Evolutionary conservation across 2,888 invertebrate genomes (phyloP).

Genomic region (Mycalesis mineus): DNA sequence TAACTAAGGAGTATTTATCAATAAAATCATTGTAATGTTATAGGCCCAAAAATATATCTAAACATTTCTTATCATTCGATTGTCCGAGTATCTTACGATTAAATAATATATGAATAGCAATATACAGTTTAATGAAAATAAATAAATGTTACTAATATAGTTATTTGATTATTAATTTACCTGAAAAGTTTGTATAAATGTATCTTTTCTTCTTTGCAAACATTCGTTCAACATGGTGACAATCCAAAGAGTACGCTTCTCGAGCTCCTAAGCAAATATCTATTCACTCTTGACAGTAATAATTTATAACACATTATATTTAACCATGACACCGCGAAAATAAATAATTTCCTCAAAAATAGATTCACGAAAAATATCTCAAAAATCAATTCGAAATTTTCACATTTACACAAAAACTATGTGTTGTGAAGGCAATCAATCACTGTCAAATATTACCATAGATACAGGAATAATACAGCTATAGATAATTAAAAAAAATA

Average conservation of each 20-base stretch:
- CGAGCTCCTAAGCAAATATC: slow-evolving; percentile 53
- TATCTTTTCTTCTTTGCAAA: slow-evolving; percentile 61
- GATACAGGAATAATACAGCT: neutral
- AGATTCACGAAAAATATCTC: slow-evolving; percentile 71
- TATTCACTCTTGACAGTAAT: slow-evolving; percentile 43
- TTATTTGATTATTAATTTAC: slow-evolving; percentile 36
- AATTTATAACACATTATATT: slow-evolving; percentile 73
- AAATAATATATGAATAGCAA: too few relatives aligned
- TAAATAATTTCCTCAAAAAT: slow-evolving; percentile 76
- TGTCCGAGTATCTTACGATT: too few relatives aligned
- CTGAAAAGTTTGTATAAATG: slow-evolving; percentile 59
- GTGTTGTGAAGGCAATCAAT: slow-evolving; percentile 53
- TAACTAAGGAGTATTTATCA: too few relatives aligned
- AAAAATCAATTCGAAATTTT: slow-evolving; percentile 70
- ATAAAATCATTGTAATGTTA: too few relatives aligned
- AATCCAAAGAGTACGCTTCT: slow-evolving; percentile 46
- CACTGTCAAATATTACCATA: slow-evolving; percentile 32
- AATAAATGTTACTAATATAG: too few relatives aligned
- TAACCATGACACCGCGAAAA: slow-evolving; percentile 64
- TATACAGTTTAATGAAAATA: too few relatives aligned
- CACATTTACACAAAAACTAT: slow-evolving; percentile 49
- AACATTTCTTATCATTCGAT: too few relatives aligned
- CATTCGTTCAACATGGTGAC: slow-evolving; percentile 76
- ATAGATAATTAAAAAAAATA: neutral
- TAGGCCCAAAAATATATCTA: too few relatives aligned